Evolutionary conservation across 2,888 invertebrate species (phyloP).

Genomic region (Drosophila meridiana): DNA sequence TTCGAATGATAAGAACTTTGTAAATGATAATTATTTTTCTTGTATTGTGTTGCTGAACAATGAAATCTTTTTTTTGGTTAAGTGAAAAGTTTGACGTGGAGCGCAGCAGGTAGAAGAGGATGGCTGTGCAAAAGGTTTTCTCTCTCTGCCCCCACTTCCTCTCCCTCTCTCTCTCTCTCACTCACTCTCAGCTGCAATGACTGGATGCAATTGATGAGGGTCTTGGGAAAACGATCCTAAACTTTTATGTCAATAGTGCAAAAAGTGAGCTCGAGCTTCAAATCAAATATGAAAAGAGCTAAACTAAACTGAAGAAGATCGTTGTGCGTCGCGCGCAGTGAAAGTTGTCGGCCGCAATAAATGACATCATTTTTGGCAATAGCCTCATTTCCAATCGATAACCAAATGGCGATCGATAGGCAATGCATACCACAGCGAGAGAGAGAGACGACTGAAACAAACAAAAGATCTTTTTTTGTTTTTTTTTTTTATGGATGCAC

Average conservation of each 20-base stretch:
- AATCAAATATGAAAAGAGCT: slow-evolving; percentile 48
- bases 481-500: slow-evolving; percentile 47
- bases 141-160: not conserved
- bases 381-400: slow-evolving; percentile 54
- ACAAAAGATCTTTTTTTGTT: slow-evolving; percentile 16
- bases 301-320: slow-evolving; percentile 24
- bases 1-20: slow-evolving; percentile 54
- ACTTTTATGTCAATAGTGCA: slow-evolving; percentile 30
- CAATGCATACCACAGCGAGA: slow-evolving; percentile 18
- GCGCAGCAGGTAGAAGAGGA: not conserved
- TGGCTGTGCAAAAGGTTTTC: slow-evolving; percentile 3
- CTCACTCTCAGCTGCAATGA: slow-evolving; percentile 19
- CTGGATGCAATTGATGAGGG: slow-evolving; percentile 13
- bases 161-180: not conserved
- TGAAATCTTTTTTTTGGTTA: slow-evolving; percentile 27
- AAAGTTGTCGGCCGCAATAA: slow-evolving; percentile 70
- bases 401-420: slow-evolving; percentile 23
- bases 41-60: slow-evolving; percentile 41
- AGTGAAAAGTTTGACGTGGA: slow-evolving; percentile 38
- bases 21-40: slow-evolving; percentile 40
- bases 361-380: slow-evolving; percentile 76
- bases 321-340: slow-evolving; percentile 55
- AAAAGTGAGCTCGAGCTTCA: slow-evolving; percentile 36
- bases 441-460: not conserved
- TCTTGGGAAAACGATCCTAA: slow-evolving; percentile 6